Evolutionary conservation across 2,797 vertebrate species (phyloP).

Genomic region (Echiichthys vipera): DNA sequence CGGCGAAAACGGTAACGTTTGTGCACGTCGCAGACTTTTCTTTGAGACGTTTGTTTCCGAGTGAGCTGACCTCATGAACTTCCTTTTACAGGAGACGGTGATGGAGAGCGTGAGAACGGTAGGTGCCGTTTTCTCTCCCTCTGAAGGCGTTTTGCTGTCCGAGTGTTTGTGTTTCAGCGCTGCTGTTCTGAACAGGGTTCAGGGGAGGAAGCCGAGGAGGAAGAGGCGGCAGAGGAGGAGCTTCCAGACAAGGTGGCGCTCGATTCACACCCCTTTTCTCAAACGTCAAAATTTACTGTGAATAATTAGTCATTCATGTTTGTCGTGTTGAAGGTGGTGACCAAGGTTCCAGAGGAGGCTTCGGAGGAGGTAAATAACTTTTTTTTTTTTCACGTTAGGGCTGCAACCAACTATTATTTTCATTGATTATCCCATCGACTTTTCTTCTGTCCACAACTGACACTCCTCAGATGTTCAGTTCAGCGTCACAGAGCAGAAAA

Average conservation of each 20-base stretch:
- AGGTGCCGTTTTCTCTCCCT: background rate
- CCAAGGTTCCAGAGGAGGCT: constrained; percentile 46
- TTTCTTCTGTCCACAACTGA: no score
- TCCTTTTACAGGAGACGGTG: background rate
- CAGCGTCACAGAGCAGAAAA: no score
- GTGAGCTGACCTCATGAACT: background rate
- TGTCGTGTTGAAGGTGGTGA: constrained; percentile 63
- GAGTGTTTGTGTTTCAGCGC: background rate
- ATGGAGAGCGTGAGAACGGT: constrained; percentile 32
- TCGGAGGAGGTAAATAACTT: constrained; percentile 68
- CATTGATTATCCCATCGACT: no score
- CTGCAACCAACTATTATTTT: no score
- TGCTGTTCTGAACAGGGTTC: constrained; percentile 36
- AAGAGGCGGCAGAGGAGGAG: constrained; percentile 55
- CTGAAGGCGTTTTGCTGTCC: no score
- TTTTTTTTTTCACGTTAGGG: no score
- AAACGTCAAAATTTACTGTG: no score
- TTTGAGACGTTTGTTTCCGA: background rate
- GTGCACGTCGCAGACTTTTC: no score
- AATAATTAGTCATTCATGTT: no score
- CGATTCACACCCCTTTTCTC: no score
- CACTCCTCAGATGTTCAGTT: no score
- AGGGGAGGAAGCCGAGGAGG: constrained; percentile 55
- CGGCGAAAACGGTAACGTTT: constrained; percentile 40
- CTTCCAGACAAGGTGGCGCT: constrained; percentile 67